These are phyloP conservation scores for Mamestra configurata DNA, from an alignment of 1,140 invertebrate species.

Conservation along the genomic window DNA sequence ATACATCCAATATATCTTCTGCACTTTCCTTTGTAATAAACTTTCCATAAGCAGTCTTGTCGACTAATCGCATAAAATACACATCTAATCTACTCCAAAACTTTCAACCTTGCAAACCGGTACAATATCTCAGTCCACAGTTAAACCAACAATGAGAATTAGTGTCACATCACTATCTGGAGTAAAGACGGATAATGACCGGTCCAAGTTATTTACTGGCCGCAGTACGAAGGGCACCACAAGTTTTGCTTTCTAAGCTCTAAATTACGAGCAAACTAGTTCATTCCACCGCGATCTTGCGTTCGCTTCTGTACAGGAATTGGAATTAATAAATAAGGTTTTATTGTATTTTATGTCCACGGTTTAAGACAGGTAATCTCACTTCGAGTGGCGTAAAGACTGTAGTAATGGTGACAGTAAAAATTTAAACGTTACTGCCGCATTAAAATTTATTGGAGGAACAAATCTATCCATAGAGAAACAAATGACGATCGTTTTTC, in stretches of 20 bases:
- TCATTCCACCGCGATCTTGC: constrained; percentile 13
- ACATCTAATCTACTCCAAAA: constrained; percentile 37
- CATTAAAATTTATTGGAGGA: background rate
- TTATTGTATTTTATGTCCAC: constrained; percentile 24
- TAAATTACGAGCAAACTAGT: constrained; percentile 58
- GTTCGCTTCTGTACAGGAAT: constrained; percentile 17
- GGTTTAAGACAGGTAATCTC: constrained; percentile 31
- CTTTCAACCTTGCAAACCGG: constrained; percentile 36
- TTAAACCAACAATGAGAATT: constrained; percentile 63
- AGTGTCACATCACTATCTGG: constrained; percentile 62
- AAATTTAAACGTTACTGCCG: constrained; percentile 7
- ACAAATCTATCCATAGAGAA: background rate
- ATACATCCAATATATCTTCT: background rate
- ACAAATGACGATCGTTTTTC: constrained; percentile 24
- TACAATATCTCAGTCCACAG: constrained; percentile 32
- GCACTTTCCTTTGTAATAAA: constrained; percentile 16
- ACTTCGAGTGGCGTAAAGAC: constrained; percentile 25
- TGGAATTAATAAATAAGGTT: constrained; percentile 41
- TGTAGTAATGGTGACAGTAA: constrained; percentile 16
- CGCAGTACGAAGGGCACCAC: constrained; percentile 44
- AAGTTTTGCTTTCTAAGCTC: constrained; percentile 65
- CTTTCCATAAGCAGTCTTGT: background rate
- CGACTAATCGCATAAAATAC: constrained; percentile 16
- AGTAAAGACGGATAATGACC: constrained; percentile 65
- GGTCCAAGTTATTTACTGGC: constrained; percentile 58